A percentile compares a stretch with the other conserved stretches of the same genome.
phyloP scores from a whole-genome alignment of 2,888 invertebrate species.

The Rhamnusium bicolor region DNA sequence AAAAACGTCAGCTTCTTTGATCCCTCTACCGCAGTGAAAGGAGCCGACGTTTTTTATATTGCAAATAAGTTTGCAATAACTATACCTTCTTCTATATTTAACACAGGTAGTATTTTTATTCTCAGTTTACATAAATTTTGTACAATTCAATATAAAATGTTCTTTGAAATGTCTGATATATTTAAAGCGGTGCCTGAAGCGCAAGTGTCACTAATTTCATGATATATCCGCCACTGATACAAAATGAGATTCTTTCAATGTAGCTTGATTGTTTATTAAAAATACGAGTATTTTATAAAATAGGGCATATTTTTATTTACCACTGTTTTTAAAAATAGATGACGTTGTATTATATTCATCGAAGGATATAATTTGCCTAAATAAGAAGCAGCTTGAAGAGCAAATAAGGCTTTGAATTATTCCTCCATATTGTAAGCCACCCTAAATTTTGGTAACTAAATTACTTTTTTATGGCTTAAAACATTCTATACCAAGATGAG shows the following conservation, averaged over 20 bases:
- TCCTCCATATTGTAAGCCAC: constrained; percentile 1
- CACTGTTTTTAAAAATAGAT: neutral
- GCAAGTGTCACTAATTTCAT: too few relatives aligned
- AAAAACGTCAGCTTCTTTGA: too few relatives aligned
- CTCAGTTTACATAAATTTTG: too few relatives aligned
- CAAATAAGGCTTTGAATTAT: constrained; percentile 7
- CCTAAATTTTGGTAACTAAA: constrained; percentile 6
- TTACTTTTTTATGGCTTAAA: constrained; percentile 10
- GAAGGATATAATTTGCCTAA: neutral
- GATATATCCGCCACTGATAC: too few relatives aligned
- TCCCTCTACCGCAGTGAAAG: too few relatives aligned
- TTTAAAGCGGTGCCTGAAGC: too few relatives aligned
- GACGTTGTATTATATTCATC: neutral
- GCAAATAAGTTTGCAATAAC: too few relatives aligned
- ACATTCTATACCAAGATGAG: neutral
- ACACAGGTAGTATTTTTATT: too few relatives aligned
- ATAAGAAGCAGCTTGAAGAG: neutral
- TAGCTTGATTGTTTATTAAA: neutral
- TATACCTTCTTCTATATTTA: too few relatives aligned
- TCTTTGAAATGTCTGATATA: too few relatives aligned
- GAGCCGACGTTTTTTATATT: too few relatives aligned
- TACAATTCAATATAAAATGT: too few relatives aligned
- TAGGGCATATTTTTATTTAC: neutral
- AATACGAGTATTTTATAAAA: neutral
- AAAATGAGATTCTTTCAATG: neutral